Base-by-base conservation (phyloP, 2,113 vertebrate species). In the Tetrao urogallus region DNA sequence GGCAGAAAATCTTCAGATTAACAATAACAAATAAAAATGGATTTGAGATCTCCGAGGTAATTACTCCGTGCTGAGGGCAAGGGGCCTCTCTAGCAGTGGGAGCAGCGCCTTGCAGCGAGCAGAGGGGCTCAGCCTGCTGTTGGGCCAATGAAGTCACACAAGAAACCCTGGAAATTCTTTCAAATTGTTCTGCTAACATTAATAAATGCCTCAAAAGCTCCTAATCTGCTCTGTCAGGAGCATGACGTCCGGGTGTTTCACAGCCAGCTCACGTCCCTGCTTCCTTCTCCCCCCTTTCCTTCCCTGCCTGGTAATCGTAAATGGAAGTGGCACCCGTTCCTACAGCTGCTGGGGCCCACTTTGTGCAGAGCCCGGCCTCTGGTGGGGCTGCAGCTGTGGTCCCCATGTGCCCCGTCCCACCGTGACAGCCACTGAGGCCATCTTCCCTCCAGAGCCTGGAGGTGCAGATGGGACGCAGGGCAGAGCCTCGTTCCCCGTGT, bases 1-100 rank as follows among this genome's bases (percentile, higher is more conserved):
- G 95, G 96, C 96, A 96, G 96, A 97, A 97, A 96, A 97, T 97
- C 96, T 96, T 90, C 95, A 92, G 88, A 97, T 97, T 96, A 96
- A 92, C 91, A 95, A 93, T 95, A 95, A 96, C 94, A 97, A 96
- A 97, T 96, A 97, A 96, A 96, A 97, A 94, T 94, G 95, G 96
- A 94, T 95, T 95, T 88, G 96, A 94, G 95, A 92, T 94, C 95
- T 94, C 82, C 0, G 57, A 94, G 91, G 96, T 95, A 94, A 96
- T 97, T 94, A 92, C 94, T 91, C 69, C 40, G 30, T 94, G 95
- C 91, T 95, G 93, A 93, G 96, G 94, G 85, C 96, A 95, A 94
- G 96, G 89, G 89, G 91, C 91, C 93, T 97, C 95, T 91, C 88
- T 67, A 96, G 85, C 91, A 91, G 82, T 89, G 69, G 85, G 93